Conservation (phyloP, 2,888 invertebrate genomes). For the Ochropleura leucogaster region DNA sequence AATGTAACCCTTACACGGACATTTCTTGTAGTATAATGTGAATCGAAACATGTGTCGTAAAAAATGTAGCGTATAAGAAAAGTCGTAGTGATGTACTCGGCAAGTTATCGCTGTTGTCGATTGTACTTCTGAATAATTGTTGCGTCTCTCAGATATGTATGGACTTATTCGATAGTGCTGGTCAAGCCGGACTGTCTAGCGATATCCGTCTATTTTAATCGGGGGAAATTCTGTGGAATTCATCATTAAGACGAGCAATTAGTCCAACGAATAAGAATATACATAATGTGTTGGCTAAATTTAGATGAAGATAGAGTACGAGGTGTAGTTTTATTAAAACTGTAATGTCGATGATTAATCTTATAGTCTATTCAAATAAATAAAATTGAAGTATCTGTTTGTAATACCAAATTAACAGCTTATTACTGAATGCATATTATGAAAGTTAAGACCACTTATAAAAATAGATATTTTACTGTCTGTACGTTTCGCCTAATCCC, state of each 20-base stretch:
- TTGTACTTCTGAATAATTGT: constrained; percentile 57
- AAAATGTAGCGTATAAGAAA: constrained; percentile 40
- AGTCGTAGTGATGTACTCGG: constrained; percentile 32
- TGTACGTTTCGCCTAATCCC: too few relatives aligned
- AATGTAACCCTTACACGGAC: constrained; percentile 33
- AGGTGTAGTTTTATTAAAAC: constrained; percentile 2
- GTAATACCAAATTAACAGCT: too few relatives aligned
- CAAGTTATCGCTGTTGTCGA: constrained; percentile 43
- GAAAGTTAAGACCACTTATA: too few relatives aligned
- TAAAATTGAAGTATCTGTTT: too few relatives aligned
- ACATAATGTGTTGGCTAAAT: constrained; percentile 20
- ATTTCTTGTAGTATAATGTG: constrained; percentile 44
- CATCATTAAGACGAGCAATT: constrained; percentile 42
- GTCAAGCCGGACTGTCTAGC: constrained; percentile 43
- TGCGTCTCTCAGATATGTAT: constrained; percentile 43
- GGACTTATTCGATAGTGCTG: constrained; percentile 41
- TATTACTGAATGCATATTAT: too few relatives aligned
- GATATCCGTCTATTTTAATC: constrained; percentile 40
- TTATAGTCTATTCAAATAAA: constrained; percentile 6
- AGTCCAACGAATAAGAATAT: constrained; percentile 40
- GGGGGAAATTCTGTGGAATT: constrained; percentile 29
- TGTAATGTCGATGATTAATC: constrained; percentile 11
- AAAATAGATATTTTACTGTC: too few relatives aligned
- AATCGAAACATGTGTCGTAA: constrained; percentile 49
- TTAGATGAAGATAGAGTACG: constrained; percentile 4